A percentile compares a stretch with the other conserved stretches of the same genome.
phyloP scores from a whole-genome alignment of 1,140 invertebrate genomes.

The Hyles vespertilio region DNA sequence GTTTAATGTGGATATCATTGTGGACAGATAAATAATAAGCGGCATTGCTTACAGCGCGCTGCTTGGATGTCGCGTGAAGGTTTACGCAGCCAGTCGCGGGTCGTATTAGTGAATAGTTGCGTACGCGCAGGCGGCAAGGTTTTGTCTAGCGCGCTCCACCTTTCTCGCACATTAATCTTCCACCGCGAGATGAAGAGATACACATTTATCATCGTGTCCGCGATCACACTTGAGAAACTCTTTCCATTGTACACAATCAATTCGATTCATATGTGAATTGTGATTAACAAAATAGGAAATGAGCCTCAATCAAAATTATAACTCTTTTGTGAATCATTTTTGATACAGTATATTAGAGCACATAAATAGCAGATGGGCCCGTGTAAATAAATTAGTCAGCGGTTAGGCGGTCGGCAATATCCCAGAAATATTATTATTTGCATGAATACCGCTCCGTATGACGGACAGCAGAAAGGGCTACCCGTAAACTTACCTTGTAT shows the following conservation, averaged over 20 bases:
- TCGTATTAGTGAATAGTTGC: constrained; percentile 52
- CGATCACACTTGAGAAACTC: constrained; percentile 62
- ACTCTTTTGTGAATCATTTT: background rate
- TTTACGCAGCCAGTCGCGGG: constrained; percentile 46
- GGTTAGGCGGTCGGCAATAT: constrained; percentile 67
- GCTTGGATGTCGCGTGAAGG: constrained; percentile 58
- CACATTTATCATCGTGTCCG: constrained; percentile 67
- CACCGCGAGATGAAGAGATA: constrained; percentile 65
- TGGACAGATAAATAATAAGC: constrained; percentile 68
- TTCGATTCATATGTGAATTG: constrained; percentile 52
- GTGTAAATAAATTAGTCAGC: constrained; percentile 66
- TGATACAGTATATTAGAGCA: background rate
- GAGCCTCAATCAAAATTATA: background rate
- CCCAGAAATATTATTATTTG: constrained; percentile 67
- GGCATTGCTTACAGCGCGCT: constrained; percentile 50
- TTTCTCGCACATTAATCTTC: constrained; percentile 67
- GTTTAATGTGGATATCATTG: constrained; percentile 3
- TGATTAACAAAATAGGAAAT: constrained; percentile 24
- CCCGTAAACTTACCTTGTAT: constrained; percentile 72
- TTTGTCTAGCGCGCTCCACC: constrained; percentile 55
- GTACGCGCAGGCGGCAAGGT: constrained; percentile 49
- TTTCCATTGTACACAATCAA: constrained; percentile 61
- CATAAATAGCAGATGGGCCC: constrained; percentile 1
- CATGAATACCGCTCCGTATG: constrained; percentile 70
- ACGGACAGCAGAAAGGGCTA: constrained; percentile 72